Evolutionary conservation across 35 echinoderm and acorn worm species (phyloP).

Genomic region (Heliocidaris tuberculata): DNA sequence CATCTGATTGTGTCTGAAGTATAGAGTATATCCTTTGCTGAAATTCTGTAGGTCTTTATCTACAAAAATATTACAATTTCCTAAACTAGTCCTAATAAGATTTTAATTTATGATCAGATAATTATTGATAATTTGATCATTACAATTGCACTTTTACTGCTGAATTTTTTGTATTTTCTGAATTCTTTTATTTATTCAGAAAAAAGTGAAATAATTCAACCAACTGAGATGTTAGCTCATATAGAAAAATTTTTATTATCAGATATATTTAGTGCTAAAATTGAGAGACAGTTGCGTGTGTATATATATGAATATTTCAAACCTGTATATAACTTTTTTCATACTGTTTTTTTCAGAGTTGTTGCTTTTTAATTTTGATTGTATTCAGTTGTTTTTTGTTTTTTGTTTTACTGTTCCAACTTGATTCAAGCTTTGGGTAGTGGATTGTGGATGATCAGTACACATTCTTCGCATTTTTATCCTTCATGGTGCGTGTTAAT

Average conservation of each 20-base stretch:
- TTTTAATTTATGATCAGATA: no score
- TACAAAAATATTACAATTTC: no score
- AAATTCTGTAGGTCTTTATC: no score
- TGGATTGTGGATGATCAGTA: background rate
- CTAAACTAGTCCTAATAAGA: no score
- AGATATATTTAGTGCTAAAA: background rate
- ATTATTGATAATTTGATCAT: background rate
- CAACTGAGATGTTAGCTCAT: background rate
- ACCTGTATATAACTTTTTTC: slow-evolving; percentile 12
- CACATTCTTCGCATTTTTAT: background rate
- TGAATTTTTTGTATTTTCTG: background rate
- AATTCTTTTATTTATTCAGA: background rate
- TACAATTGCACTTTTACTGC: background rate
- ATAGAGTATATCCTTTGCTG: no score
- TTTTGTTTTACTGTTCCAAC: background rate
- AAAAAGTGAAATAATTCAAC: background rate
- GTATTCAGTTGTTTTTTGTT: background rate
- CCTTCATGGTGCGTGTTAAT: background rate
- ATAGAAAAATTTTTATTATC: background rate
- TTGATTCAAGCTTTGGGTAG: background rate
- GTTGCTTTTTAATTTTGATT: slow-evolving; percentile 13
- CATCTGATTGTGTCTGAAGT: no score
- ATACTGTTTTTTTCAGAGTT: slow-evolving; percentile 17
- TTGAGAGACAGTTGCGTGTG: background rate
- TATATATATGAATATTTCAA: slow-evolving; percentile 20